Percentiles rank a stretch among this genome's conserved stretches.
These are phyloP conservation scores for Leptopilina myrica DNA, from an alignment of 2,888 invertebrate species.

Conservation along the genomic window DNA sequence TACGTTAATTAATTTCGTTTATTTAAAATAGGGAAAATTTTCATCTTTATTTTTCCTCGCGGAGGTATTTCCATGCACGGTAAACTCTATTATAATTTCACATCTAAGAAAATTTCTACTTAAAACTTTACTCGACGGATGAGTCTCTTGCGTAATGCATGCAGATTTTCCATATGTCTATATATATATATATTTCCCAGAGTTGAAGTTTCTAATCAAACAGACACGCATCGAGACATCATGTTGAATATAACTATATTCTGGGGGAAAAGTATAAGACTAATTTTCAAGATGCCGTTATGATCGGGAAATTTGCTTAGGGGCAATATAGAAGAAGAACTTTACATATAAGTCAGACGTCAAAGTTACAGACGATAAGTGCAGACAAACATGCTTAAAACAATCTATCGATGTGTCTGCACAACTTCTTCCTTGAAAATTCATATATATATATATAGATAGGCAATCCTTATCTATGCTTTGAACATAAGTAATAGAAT, in stretches of 20 bases:
- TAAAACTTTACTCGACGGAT: slow-evolving; percentile 24
- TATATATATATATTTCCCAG: background rate
- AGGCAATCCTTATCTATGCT: background rate
- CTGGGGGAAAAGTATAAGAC: background rate
- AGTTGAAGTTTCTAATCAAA: slow-evolving; percentile 20
- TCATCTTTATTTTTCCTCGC: background rate
- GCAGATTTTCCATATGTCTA: background rate
- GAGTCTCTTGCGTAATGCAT: slow-evolving; percentile 10
- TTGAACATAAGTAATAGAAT: slow-evolving; percentile 1
- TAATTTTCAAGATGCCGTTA: slow-evolving; percentile 14
- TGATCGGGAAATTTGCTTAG: background rate
- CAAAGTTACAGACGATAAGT: slow-evolving; percentile 6
- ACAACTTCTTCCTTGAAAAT: slow-evolving; percentile 5
- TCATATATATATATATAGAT: background rate
- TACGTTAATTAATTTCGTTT: too few relatives aligned
- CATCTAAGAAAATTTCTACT: background rate
- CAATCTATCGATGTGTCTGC: slow-evolving; percentile 10
- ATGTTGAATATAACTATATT: slow-evolving; percentile 3
- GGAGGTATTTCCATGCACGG: background rate
- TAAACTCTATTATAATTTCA: slow-evolving; percentile 11
- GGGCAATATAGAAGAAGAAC: background rate
- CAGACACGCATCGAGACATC: slow-evolving; percentile 22
- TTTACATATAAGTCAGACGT: slow-evolving; percentile 13
- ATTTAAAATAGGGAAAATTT: too few relatives aligned
- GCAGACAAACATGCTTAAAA: slow-evolving; percentile 2